Conservation (phyloP, 2,888 invertebrate species). For the Pheosia tremula region DNA sequence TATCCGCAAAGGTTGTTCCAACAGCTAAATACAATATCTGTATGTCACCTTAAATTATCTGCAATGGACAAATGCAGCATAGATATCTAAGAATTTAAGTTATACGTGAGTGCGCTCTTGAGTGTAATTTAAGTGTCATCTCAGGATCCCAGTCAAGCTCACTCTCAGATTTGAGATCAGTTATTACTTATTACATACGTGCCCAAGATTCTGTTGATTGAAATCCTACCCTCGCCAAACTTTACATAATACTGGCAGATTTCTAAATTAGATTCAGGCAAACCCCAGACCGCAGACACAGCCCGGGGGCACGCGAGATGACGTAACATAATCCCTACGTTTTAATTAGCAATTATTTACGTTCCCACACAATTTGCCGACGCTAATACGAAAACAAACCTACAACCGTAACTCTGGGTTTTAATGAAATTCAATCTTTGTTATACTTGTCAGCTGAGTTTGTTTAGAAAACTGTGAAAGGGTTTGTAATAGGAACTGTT, state of each 20-base stretch:
- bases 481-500: not conserved
- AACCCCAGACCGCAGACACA: conserved; percentile 32
- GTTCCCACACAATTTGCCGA: conserved; percentile 34
- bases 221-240: not conserved
- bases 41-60: no score
- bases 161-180: no score
- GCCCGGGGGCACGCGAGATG: conserved; percentile 13
- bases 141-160: no score
- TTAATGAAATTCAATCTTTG: conserved; percentile 39
- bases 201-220: no score
- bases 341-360: conserved; percentile 50
- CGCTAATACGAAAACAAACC: conserved; percentile 31
- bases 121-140: no score
- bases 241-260: conserved; percentile 15
- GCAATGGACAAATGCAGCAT: no score
- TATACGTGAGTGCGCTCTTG: no score
- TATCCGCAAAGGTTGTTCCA: no score
- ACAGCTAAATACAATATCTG: no score
- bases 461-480: not conserved
- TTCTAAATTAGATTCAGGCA: conserved; percentile 19
- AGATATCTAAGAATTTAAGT: no score
- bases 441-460: not conserved
- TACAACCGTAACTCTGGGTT: conserved; percentile 25
- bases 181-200: no score
- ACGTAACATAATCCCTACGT: conserved; percentile 29